phyloP scores from a whole-genome alignment of 2,888 invertebrate species.

The Tolmerus cingulatus region DNA sequence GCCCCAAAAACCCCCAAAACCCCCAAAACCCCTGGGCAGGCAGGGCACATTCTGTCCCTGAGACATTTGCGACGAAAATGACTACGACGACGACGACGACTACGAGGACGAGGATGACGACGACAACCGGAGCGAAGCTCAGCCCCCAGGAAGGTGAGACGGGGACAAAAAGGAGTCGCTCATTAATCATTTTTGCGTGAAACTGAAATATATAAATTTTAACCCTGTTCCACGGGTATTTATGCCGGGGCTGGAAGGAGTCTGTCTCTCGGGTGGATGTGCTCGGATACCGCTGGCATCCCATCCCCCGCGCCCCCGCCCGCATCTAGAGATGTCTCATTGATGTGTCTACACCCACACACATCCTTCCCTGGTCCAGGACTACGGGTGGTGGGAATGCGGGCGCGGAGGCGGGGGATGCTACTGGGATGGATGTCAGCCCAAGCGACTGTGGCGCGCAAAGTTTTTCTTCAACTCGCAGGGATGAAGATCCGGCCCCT shows the following conservation, averaged over 20 bases:
- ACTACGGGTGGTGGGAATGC: neutral
- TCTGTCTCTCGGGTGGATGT: conserved; percentile 39
- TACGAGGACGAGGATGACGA: conserved; percentile 10
- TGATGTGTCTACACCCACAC: conserved; percentile 47
- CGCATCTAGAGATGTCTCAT: conserved; percentile 43
- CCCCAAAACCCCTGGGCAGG: neutral
- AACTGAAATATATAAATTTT: conserved; percentile 50
- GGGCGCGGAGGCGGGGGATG: neutral
- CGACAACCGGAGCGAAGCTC: conserved; percentile 28
- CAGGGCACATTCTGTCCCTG: conserved; percentile 5
- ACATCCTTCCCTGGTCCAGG: conserved; percentile 14
- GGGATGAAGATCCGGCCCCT: conserved; percentile 17
- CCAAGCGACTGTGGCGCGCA: conserved; percentile 37
- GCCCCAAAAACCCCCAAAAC: neutral
- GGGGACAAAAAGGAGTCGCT: conserved; percentile 43
- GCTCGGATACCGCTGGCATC: conserved; percentile 40
- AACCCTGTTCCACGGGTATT: conserved; percentile 46
- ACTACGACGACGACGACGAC: conserved; percentile 12
- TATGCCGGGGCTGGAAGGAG: conserved; percentile 41
- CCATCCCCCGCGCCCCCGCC: neutral
- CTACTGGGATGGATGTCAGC: conserved; percentile 40
- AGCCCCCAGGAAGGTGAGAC: conserved; percentile 36
- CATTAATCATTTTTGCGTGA: conserved; percentile 50
- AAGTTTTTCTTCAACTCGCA: conserved; percentile 40
- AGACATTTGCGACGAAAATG: conserved; percentile 33